Conservation (phyloP, 64 coral and sea anemone genomes). For the Montipora foliosa region DNA sequence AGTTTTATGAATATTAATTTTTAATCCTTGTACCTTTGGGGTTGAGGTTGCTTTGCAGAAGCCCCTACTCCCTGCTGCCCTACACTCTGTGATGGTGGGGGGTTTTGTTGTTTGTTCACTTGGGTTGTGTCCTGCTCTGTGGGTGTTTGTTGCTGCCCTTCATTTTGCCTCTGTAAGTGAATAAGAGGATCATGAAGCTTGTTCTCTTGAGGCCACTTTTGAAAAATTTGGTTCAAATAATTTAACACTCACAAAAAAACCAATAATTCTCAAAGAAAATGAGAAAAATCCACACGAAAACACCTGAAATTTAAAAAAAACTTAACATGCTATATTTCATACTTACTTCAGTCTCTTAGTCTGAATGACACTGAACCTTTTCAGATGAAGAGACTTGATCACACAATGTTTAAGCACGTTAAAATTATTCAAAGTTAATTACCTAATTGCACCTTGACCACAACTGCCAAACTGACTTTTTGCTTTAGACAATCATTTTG, state of each 20-base stretch:
- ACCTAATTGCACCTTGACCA: too few relatives aligned
- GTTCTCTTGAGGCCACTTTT: neutral
- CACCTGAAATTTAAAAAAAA: too few relatives aligned
- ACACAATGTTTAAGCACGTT: too few relatives aligned
- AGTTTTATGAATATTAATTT: too few relatives aligned
- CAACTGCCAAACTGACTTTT: too few relatives aligned
- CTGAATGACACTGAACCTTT: too few relatives aligned
- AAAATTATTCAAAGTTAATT: too few relatives aligned
- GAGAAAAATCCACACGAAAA: too few relatives aligned
- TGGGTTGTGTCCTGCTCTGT: neutral
- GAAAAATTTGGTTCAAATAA: neutral
- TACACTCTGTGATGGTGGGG: conserved; percentile 30
- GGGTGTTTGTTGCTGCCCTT: conserved; percentile 54
- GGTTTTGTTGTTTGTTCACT: conserved; percentile 11
- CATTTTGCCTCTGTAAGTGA: conserved; percentile 14
- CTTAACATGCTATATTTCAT: too few relatives aligned
- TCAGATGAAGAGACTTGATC: too few relatives aligned
- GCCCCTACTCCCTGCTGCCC: neutral
- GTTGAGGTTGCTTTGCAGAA: neutral
- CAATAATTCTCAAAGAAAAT: neutral
- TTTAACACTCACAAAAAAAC: neutral
- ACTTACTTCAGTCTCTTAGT: too few relatives aligned
- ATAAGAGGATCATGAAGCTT: neutral
- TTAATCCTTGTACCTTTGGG: neutral
- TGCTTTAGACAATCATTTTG: too few relatives aligned